These are phyloP conservation scores for Cyprinella venusta DNA, from an alignment of 2,797 vertebrate genomes.

Conservation along the genomic window DNA sequence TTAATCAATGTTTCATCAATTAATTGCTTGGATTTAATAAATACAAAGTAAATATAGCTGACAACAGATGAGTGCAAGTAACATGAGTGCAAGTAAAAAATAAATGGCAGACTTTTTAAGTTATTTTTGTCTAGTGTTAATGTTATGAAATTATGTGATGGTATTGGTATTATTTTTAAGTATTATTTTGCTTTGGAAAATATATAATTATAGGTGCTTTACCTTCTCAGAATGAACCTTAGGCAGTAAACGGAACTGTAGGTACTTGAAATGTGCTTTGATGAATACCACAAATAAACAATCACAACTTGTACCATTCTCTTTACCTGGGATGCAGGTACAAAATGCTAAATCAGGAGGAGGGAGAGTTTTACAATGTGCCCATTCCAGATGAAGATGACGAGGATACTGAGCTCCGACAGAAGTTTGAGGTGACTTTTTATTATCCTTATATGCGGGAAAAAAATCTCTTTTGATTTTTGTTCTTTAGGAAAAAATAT, in stretches of 20 bases:
- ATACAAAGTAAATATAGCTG: too few species aligned
- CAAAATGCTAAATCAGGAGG: conserved; percentile 94
- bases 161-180: background rate
- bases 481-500: background rate
- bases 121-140: background rate
- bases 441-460: background rate
- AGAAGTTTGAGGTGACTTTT: conserved; percentile 94
- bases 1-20: too few species aligned
- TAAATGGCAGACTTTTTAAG: too few species aligned
- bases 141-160: background rate
- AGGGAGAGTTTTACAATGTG: conserved; percentile 97
- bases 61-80: too few species aligned
- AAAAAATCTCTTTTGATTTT: background rate
- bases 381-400: conserved; percentile 95
- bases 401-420: conserved; percentile 88
- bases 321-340: conserved; percentile 78
- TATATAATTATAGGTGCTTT: background rate
- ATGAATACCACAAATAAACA: background rate
- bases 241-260: background rate
- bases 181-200: background rate
- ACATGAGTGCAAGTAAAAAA: too few species aligned
- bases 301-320: background rate
- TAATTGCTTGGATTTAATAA: too few species aligned
- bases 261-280: background rate
- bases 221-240: background rate